A percentile compares a stretch with the other conserved stretches of the same genome.
Evolutionary conservation across 2,113 vertebrate species (phyloP).

Genomic region (Tichodroma muraria): DNA sequence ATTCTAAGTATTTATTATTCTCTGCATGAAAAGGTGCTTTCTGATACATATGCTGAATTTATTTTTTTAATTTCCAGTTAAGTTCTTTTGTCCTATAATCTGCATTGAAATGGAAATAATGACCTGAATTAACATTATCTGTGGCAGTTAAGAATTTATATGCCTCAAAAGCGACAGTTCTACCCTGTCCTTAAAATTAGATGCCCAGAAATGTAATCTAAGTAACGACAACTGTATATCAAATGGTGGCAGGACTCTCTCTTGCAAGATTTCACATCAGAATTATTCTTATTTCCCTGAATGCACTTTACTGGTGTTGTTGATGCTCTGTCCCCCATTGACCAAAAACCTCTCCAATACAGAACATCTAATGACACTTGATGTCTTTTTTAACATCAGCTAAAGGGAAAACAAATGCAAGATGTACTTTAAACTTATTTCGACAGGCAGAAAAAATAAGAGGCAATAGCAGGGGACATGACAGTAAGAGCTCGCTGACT

Average conservation of each 20-base stretch:
- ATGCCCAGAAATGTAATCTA: constrained; percentile 19
- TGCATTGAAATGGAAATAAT: constrained; percentile 64
- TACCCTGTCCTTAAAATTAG: constrained; percentile 41
- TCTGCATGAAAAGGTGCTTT: constrained; percentile 60
- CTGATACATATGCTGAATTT: constrained; percentile 65
- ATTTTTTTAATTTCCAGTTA: constrained; percentile 67
- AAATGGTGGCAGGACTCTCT: background rate
- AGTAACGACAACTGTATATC: background rate
- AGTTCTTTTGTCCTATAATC: constrained; percentile 55
- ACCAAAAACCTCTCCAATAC: background rate
- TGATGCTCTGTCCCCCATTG: background rate
- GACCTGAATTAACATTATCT: constrained; percentile 58
- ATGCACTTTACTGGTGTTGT: background rate
- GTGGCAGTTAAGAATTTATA: constrained; percentile 53
- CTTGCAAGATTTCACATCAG: background rate
- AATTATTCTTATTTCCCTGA: background rate
- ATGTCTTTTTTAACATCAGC: background rate
- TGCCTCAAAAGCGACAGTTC: constrained; percentile 42
- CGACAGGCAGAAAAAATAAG: background rate
- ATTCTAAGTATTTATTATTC: constrained; percentile 63
- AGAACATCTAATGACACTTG: background rate
- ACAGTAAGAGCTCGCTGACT: background rate
- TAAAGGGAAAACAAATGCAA: background rate
- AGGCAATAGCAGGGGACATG: background rate
- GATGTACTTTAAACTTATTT: background rate